Conservation (phyloP, 92 coral and sea anemone genomes). For the Desmophyllum pertusum region DNA sequence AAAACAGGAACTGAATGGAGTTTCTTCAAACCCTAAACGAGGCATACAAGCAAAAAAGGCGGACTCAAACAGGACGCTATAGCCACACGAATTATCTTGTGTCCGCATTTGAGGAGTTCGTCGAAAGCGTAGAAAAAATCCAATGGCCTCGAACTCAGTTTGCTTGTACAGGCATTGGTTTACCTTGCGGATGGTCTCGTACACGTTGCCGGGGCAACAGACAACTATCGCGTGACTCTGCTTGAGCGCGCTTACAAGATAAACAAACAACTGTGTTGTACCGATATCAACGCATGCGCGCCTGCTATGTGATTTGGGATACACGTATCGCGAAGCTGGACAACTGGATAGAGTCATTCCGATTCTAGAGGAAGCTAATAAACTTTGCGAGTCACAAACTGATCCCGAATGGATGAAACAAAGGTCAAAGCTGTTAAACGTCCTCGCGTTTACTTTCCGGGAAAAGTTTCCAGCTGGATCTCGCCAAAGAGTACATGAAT, state of each 20-base stretch:
- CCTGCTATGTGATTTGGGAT: slow-evolving; percentile 76
- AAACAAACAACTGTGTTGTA: slow-evolving; percentile 48
- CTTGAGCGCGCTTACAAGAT: slow-evolving; percentile 76
- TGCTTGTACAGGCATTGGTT: slow-evolving; percentile 63
- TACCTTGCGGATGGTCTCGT: slow-evolving; percentile 80
- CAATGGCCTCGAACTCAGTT: slow-evolving; percentile 36
- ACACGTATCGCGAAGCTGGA: slow-evolving; percentile 88
- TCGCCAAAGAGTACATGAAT: slow-evolving; percentile 80
- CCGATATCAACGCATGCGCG: slow-evolving; percentile 59
- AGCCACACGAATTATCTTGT: slow-evolving; percentile 69
- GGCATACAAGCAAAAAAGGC: slow-evolving; percentile 29
- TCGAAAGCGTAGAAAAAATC: slow-evolving; percentile 37
- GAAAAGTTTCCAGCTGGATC: slow-evolving; percentile 76
- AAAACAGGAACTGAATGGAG: slow-evolving; percentile 9
- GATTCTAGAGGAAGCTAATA: slow-evolving; percentile 74
- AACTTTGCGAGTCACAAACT: slow-evolving; percentile 56
- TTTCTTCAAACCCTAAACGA: slow-evolving; percentile 18
- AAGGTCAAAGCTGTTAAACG: slow-evolving; percentile 70
- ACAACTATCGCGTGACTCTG: slow-evolving; percentile 67
- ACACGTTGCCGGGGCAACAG: slow-evolving; percentile 87
- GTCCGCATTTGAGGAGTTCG: slow-evolving; percentile 81
- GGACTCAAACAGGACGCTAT: slow-evolving; percentile 51
- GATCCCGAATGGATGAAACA: slow-evolving; percentile 63
- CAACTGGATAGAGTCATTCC: slow-evolving; percentile 66
- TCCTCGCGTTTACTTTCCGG: slow-evolving; percentile 80